Conservation (phyloP, 30 jellyfish, hydroid and myxozoan species). For the Chrysaora quinquecirrha region DNA sequence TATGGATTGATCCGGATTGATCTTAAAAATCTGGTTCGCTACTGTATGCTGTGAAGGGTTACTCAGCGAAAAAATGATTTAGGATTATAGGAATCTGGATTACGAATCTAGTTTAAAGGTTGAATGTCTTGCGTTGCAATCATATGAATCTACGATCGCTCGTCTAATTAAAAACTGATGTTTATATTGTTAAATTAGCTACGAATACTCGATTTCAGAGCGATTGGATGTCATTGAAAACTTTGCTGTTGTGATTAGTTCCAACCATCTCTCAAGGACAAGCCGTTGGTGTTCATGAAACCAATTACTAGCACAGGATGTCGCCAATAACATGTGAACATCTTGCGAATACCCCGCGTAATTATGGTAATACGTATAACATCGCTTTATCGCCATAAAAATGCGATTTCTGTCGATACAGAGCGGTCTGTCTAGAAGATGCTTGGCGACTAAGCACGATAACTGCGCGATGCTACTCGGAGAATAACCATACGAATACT, state of each 20-base stretch:
- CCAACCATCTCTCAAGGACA: slow-evolving; percentile 92
- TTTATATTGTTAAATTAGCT: too few relatives aligned
- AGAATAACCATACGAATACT: slow-evolving; percentile 92
- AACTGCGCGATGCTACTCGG: slow-evolving; percentile 95
- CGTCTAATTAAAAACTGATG: too few relatives aligned
- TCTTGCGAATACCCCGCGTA: slow-evolving; percentile 97
- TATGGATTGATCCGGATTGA: too few relatives aligned
- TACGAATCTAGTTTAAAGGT: too few relatives aligned
- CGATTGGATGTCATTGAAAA: not conserved
- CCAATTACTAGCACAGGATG: slow-evolving; percentile 97
- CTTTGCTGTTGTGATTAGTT: slow-evolving; percentile 59
- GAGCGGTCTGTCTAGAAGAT: slow-evolving; percentile 82
- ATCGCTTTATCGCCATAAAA: slow-evolving; percentile 95
- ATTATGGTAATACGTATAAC: slow-evolving; percentile 85
- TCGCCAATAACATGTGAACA: slow-evolving; percentile 95
- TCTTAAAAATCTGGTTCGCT: too few relatives aligned
- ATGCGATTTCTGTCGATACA: slow-evolving; percentile 91
- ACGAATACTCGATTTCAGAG: slow-evolving; percentile 28
- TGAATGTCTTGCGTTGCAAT: too few relatives aligned
- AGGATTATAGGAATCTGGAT: too few relatives aligned
- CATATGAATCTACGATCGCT: too few relatives aligned
- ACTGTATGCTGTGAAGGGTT: too few relatives aligned
- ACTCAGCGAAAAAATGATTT: too few relatives aligned
- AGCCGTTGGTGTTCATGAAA: slow-evolving; percentile 93
- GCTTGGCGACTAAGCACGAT: slow-evolving; percentile 76